Base-by-base conservation (phyloP, 2,113 vertebrate genomes). In the Passer domesticus region DNA sequence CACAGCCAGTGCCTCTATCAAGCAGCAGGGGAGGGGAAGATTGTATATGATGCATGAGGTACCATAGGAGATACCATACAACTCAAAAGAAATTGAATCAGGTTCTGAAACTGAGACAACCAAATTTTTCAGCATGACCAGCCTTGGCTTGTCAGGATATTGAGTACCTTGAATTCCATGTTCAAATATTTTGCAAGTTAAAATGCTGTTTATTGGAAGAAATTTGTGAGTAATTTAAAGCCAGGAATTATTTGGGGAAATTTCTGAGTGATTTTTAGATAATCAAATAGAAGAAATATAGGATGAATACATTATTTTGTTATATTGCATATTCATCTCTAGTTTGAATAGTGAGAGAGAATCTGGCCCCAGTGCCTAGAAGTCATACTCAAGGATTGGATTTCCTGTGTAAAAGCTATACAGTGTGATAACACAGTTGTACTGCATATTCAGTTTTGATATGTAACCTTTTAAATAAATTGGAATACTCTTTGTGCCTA, bases 401-500 rank as follows among this genome's bases (percentile, higher is more conserved):
- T 94, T 96, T 94, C 96, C 92, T 90, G 77, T 89, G 89, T 97
- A 94, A 97, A 96, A 97, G 90, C 93, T 94, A 87, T 87, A 87
- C 52, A 88, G 67, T 94, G 95, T 95, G 97, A 96, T 98, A 97
- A 98, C 97, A 96, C 72, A 96, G 92, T 95, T 96, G 95, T 97
- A 87, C 94, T 96, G 93, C 97, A 97, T 97, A 97, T 98, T 97
- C 98, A 97, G 94, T 97, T 98, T 96, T 97, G 96, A 97, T 98
- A 94, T 87, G 97, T 98, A 98, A 98, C 98, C 98, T 98, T 98
- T 98, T 97, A 98, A 98, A 98, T 98, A 98, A 98, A 98, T 98
- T 98, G 98, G 98, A 98, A 98, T 98, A 98, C 97, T 97, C 95
- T 95, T 96, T 97, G 87, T 94, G 92, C 94, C 85, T 96, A 93